Evolutionary conservation across 2,888 invertebrate genomes (phyloP), one percentile per base, ranked within the genome.

Genomic region (Drosophila macrospina): DNA sequence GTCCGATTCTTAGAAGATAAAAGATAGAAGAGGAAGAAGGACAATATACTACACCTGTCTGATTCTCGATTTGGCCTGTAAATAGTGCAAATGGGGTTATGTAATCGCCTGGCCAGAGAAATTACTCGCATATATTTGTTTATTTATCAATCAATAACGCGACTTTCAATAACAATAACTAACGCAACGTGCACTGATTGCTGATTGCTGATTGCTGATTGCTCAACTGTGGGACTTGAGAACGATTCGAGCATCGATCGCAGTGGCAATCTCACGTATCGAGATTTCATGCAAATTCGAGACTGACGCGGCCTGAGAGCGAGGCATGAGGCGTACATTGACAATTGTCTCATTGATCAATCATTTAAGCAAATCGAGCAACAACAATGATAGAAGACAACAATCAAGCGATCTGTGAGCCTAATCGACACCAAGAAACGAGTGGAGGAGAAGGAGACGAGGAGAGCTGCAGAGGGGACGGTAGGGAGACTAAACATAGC

Each of bases 311-410:
- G 41, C 24, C 59, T 30, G 55, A 54, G 56, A 45, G 55, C 52
- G 71, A 42, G 32, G 34, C 48, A 34, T 32, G 15, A 44, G 36
- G 34, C 65, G 69, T 50, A 61, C 61, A 54, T 62, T 54, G 54
- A 66, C 87, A 87, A 90, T 89, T 88, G 84, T 75, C 88, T 82
- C 88, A 88, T 90, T 90, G 90, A 90, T 90, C 90, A 89, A 89
- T 90, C 90, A 90, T 86, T 90, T 87, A 86, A 84, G 80, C 82
- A 78, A 85, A 61, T 68, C 76, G 74, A 75, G 67, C 51, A 51
- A 32, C 11, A 26, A 26, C 36, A 61, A 10, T 34, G 30, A 59
- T 37, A 68, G 57, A 42, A 75, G 39, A 44, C 32, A 70, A 76
- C 84, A 90, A 86, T 89, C 78, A 88, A 88, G 82, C 86, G 89